Evolutionary conservation across 2,888 invertebrate species (phyloP).

Genomic region (Sabellastarte sp.): DNA sequence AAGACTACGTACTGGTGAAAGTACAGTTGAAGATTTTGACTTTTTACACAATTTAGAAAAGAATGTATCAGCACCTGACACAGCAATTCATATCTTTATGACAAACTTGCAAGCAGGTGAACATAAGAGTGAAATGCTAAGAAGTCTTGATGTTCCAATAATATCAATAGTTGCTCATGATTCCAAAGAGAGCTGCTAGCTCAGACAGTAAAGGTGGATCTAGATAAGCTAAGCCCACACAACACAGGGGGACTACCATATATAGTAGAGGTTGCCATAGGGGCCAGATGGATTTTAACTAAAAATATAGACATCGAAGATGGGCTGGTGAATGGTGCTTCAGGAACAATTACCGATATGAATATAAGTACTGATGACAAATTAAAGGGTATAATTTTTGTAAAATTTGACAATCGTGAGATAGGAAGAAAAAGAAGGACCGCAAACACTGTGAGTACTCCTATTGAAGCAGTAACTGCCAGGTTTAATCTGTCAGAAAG

Average conservation of each 20-base stretch:
- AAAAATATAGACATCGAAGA: neutral
- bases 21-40: neutral
- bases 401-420: neutral
- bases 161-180: neutral
- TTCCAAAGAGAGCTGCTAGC: neutral
- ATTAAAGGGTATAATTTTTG: neutral
- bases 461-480: neutral
- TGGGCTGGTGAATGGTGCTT: neutral
- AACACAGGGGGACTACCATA: neutral
- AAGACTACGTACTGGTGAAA: neutral
- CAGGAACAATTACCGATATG: neutral
- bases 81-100: neutral
- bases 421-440: neutral
- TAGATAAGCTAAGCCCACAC: neutral
- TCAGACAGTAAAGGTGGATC: neutral
- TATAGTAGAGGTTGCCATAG: neutral
- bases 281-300: neutral
- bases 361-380: neutral
- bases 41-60: too few species aligned
- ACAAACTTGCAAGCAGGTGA: neutral
- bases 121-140: neutral
- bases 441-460: too few species aligned
- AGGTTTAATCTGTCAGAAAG: neutral
- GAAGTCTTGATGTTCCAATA: neutral
- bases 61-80: too few species aligned